Evolutionary conservation across 2,888 invertebrate species (phyloP).

Genomic region (Ischnus inquisitorius): DNA sequence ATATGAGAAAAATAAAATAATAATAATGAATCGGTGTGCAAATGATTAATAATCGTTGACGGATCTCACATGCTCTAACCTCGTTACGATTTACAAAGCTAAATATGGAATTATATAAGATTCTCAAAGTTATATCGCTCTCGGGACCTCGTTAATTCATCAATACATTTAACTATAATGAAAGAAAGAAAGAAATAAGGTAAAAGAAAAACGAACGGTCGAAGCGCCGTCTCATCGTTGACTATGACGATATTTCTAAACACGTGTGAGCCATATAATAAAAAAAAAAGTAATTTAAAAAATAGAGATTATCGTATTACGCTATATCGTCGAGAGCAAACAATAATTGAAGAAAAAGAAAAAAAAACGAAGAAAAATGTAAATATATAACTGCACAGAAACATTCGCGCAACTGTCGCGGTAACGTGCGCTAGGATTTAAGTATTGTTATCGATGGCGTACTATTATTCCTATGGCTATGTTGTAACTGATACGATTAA

Average conservation of each 20-base stretch:
- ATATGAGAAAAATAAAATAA: slow-evolving; percentile 17
- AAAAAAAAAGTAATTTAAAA: background rate
- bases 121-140: slow-evolving; percentile 58
- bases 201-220: background rate
- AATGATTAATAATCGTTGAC: slow-evolving; percentile 68
- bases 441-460: slow-evolving; percentile 77
- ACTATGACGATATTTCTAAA: slow-evolving; percentile 37
- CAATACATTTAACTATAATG: slow-evolving; percentile 33
- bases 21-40: slow-evolving; percentile 60
- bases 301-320: slow-evolving; percentile 6
- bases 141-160: slow-evolving; percentile 62
- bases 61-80: slow-evolving; percentile 67
- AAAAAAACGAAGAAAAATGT: slow-evolving; percentile 39
- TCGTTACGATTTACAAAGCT: slow-evolving; percentile 59
- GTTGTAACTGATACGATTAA: slow-evolving; percentile 62
- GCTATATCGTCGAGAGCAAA: slow-evolving; percentile 26
- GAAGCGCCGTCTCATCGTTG: slow-evolving; percentile 23
- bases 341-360: slow-evolving; percentile 20
- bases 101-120: slow-evolving; percentile 46
- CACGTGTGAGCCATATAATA: slow-evolving; percentile 8
- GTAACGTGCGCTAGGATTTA: slow-evolving; percentile 69
- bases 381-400: slow-evolving; percentile 48
- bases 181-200: background rate
- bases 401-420: slow-evolving; percentile 49
- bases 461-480: slow-evolving; percentile 72